These are phyloP conservation scores for Archaeoteleia sp. DNA, from an alignment of 2,888 invertebrate genomes.

Conservation along the genomic window DNA sequence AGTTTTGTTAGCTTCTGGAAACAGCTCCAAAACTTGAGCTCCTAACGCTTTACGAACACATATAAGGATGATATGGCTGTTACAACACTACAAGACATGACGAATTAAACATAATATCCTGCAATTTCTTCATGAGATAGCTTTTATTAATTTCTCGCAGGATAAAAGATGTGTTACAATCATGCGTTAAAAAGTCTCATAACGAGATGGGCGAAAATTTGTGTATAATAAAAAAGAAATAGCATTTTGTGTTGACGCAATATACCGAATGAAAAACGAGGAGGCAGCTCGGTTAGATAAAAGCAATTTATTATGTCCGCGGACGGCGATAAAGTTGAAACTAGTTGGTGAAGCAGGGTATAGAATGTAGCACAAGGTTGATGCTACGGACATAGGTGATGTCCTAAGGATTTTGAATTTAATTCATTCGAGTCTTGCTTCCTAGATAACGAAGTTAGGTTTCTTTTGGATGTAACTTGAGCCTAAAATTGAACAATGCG, in stretches of 20 bases:
- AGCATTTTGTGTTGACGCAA: slow-evolving; percentile 31
- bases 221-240: slow-evolving; percentile 12
- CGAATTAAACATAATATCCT: too few relatives aligned
- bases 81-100: too few relatives aligned
- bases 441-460: too few relatives aligned
- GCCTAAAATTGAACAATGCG: too few relatives aligned
- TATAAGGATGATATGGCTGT: too few relatives aligned
- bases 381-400: slow-evolving; percentile 29
- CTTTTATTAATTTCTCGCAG: too few relatives aligned
- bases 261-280: slow-evolving; percentile 52
- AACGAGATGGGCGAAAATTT: slow-evolving; percentile 22
- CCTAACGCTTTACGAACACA: slow-evolving; percentile 31
- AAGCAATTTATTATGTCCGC: slow-evolving; percentile 59
- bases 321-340: slow-evolving; percentile 58
- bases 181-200: slow-evolving; percentile 21
- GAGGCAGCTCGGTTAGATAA: slow-evolving; percentile 55
- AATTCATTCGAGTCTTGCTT: slow-evolving; percentile 24
- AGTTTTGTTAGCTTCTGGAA: slow-evolving; percentile 37
- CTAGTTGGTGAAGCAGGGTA: slow-evolving; percentile 40
- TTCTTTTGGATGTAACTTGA: too few relatives aligned
- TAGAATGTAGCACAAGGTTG: slow-evolving; percentile 48
- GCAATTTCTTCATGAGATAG: too few relatives aligned
- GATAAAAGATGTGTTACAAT: slow-evolving; percentile 17
- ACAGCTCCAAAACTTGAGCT: slow-evolving; percentile 27
- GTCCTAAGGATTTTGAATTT: slow-evolving; percentile 39